Percentiles rank a stretch among this genome's conserved stretches.
Evolutionary conservation across 2,888 invertebrate species (phyloP).

Genomic region (Cistogaster globosa): DNA sequence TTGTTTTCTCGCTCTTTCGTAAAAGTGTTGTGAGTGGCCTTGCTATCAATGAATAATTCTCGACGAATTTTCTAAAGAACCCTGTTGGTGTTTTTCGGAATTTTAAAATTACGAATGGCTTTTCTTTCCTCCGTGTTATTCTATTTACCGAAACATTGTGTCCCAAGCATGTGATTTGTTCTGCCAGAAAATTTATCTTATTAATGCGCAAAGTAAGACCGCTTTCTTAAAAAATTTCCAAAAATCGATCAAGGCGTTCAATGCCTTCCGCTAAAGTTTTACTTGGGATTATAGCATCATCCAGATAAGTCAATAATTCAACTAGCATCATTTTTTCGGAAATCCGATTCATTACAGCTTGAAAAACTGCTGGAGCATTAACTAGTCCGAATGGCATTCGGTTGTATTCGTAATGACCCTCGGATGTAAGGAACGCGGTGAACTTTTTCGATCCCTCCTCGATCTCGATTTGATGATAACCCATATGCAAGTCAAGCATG

Average conservation of each 20-base stretch:
- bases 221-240: slow-evolving; percentile 29
- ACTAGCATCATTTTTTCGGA: no score
- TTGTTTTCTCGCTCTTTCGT: no score
- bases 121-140: no score
- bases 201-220: slow-evolving; percentile 11
- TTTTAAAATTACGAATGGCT: neutral
- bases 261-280: slow-evolving; percentile 57
- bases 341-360: no score
- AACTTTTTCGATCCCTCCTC: no score
- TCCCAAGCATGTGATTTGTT: slow-evolving; percentile 18
- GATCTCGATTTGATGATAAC: no score
- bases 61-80: slow-evolving; percentile 68
- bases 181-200: slow-evolving; percentile 19
- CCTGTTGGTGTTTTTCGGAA: slow-evolving; percentile 55
- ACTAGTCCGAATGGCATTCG: no score
- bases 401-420: no score
- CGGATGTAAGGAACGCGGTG: no score
- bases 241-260: slow-evolving; percentile 48
- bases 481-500: no score
- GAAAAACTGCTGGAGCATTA: no score
- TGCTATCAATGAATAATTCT: slow-evolving; percentile 50
- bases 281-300: slow-evolving; percentile 70
- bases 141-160: no score
- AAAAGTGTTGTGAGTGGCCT: slow-evolving; percentile 29
- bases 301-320: slow-evolving; percentile 52